Conservation (phyloP, 2,888 invertebrate genomes). For the Tricholauxania praeusta region DNA sequence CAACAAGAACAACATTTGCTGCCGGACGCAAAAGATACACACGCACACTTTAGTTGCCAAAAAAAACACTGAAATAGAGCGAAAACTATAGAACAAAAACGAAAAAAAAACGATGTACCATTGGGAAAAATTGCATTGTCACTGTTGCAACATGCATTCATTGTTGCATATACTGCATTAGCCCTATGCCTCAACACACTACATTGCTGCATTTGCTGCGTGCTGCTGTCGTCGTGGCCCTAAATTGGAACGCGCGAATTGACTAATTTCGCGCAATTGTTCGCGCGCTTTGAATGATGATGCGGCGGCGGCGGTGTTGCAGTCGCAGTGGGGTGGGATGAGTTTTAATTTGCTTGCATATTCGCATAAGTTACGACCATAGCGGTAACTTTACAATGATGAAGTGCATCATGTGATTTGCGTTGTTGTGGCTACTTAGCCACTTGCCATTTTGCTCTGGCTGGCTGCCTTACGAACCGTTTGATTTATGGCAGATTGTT, state of each 20-base stretch:
- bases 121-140: slow-evolving; percentile 13
- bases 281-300: slow-evolving; percentile 25
- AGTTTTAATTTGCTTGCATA: too few relatives aligned
- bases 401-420: not conserved
- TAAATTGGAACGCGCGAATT: slow-evolving; percentile 21
- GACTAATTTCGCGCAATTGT: slow-evolving; percentile 35
- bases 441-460: too few relatives aligned
- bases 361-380: slow-evolving; percentile 12
- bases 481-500: too few relatives aligned
- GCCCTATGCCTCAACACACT: not conserved
- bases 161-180: not conserved
- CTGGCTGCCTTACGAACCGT: too few relatives aligned
- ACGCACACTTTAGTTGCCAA: slow-evolving; percentile 29
- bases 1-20: slow-evolving; percentile 13
- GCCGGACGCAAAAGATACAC: not conserved
- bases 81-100: not conserved
- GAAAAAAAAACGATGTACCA: not conserved
- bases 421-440: too few relatives aligned
- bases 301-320: not conserved
- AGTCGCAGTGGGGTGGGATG: not conserved
- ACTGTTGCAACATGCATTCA: not conserved
- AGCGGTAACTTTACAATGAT: slow-evolving; percentile 7
- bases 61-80: slow-evolving; percentile 23
- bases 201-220: not conserved
- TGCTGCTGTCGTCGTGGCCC: not conserved